phyloP scores from a whole-genome alignment of 2,113 vertebrate species.

The Forbesichthys papilliferus region DNA sequence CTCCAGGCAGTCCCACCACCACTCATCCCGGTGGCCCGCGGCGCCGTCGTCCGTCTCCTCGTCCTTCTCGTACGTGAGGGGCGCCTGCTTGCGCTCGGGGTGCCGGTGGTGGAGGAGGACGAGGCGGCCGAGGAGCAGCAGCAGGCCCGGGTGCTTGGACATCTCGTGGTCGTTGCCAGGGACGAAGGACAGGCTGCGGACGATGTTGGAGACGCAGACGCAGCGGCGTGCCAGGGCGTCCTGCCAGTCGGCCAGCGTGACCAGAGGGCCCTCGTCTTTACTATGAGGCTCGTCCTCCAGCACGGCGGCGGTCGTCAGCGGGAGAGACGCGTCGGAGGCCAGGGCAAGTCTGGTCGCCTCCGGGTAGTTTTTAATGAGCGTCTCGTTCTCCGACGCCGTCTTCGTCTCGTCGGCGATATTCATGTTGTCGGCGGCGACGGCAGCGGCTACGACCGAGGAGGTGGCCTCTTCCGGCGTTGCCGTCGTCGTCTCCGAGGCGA shows the following conservation, averaged over 20 bases:
- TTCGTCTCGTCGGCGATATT: slow-evolving; percentile 31
- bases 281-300: slow-evolving; percentile 98
- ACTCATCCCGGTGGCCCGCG: slow-evolving; percentile 91
- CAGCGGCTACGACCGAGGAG: slow-evolving; percentile 29
- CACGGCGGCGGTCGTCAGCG: slow-evolving; percentile 81
- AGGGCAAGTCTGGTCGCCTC: slow-evolving; percentile 81
- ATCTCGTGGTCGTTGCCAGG: slow-evolving; percentile 98
- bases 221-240: slow-evolving; percentile 95
- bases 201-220: slow-evolving; percentile 94
- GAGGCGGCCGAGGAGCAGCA: slow-evolving; percentile 93
- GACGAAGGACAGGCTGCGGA: slow-evolving; percentile 97
- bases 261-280: slow-evolving; percentile 94
- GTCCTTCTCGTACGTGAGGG: slow-evolving; percentile 96
- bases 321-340: slow-evolving; percentile 70
- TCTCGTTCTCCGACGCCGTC: slow-evolving; percentile 33
- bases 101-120: slow-evolving; percentile 96
- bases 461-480: slow-evolving; percentile 32
- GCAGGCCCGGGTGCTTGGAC: slow-evolving; percentile 95
- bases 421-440: slow-evolving; percentile 32
- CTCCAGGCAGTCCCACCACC: slow-evolving; percentile 99
- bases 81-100: slow-evolving; percentile 94
- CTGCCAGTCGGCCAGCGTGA: slow-evolving; percentile 93
- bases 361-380: slow-evolving; percentile 57
- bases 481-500: slow-evolving; percentile 45
- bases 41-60: slow-evolving; percentile 93